These are phyloP conservation scores for Distichodus sexfasciatus DNA, from an alignment of 2,797 vertebrate species.

Conservation along the genomic window DNA sequence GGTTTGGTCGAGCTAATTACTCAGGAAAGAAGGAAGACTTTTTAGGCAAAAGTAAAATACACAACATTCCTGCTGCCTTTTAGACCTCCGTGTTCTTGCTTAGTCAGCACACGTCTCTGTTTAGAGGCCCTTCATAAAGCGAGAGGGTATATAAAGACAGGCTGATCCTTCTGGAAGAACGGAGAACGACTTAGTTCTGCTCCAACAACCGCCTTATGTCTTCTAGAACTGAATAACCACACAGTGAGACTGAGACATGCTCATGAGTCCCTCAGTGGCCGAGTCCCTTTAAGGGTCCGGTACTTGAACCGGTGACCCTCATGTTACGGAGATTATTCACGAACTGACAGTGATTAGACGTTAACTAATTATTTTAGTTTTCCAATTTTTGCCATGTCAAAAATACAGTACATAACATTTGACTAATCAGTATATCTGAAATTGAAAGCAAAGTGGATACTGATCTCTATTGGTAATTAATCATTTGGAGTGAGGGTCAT, in stretches of 20 bases:
- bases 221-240: conserved; percentile 29
- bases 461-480: too few species aligned
- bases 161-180: neutral
- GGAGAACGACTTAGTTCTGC: conserved; percentile 26
- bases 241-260: conserved; percentile 23
- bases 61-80: conserved; percentile 11
- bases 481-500: too few species aligned
- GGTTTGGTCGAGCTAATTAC: conserved; percentile 27
- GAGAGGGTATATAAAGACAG: conserved; percentile 5
- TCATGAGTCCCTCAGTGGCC: too few species aligned
- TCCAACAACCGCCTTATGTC: conserved; percentile 25
- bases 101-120: neutral
- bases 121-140: neutral
- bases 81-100: neutral
- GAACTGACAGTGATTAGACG: too few species aligned
- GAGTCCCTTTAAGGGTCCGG: too few species aligned
- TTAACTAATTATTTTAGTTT: too few species aligned
- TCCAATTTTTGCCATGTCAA: too few species aligned
- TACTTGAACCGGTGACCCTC: too few species aligned
- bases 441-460: too few species aligned
- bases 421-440: too few species aligned
- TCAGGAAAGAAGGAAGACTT: conserved; percentile 42
- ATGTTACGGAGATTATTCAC: too few species aligned
- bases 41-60: conserved; percentile 30
- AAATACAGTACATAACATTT: too few species aligned